Evolutionary conservation across 1,140 invertebrate species (phyloP).

Genomic region (Drosophila rufa): DNA sequence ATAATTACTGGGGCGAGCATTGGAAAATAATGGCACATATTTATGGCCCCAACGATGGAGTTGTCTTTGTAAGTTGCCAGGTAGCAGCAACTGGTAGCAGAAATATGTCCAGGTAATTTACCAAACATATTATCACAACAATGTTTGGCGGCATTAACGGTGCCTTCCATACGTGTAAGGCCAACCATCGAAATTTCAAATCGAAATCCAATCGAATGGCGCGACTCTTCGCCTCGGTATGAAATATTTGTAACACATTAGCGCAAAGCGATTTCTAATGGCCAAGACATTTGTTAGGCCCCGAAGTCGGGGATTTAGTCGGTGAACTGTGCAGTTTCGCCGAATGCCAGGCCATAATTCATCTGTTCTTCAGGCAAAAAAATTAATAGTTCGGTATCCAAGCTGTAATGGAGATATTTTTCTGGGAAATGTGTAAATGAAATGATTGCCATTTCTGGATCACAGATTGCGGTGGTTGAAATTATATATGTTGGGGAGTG

Average conservation of each 20-base stretch:
- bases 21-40: conserved; percentile 57
- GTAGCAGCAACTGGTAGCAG: conserved; percentile 60
- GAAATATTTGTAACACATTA: conserved; percentile 83
- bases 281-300: conserved; percentile 64
- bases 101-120: conserved; percentile 73
- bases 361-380: conserved; percentile 35
- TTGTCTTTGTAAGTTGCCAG: conserved; percentile 43
- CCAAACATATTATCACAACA: conserved; percentile 82
- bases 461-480: conserved; percentile 4
- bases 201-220: conserved; percentile 8
- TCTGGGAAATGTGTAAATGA: conserved; percentile 51
- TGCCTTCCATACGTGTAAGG: conserved; percentile 59
- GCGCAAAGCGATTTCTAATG: conserved; percentile 79
- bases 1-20: conserved; percentile 67
- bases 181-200: conserved; percentile 29
- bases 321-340: conserved; percentile 37
- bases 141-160: conserved; percentile 75
- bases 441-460: conserved; percentile 32
- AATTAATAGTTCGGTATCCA: conserved; percentile 48
- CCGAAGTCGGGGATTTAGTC: conserved; percentile 53
- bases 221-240: conserved; percentile 25
- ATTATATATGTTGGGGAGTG: conserved; percentile 20
- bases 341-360: conserved; percentile 46
- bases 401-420: conserved; percentile 43
- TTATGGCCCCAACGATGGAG: conserved; percentile 45